Evolutionary conservation across 2,888 invertebrate species (phyloP), one percentile per base, ranked within the genome.

Genomic region (Opisthograptis luteolata): DNA sequence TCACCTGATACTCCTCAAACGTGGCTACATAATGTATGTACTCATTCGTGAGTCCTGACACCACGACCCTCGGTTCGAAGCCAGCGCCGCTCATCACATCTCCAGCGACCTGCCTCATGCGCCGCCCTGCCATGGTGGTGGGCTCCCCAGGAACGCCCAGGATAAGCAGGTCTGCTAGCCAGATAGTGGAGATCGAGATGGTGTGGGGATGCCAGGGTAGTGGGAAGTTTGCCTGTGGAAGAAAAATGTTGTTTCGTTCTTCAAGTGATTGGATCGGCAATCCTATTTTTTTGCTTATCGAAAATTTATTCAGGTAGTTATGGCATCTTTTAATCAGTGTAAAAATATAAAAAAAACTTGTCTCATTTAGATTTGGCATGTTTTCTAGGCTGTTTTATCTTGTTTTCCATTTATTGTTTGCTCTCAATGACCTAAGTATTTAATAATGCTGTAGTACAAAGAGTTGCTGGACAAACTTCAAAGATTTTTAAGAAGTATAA

Each of bases 131-230:
- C 97, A 97, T 97, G 0, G 97, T 97, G 40, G 96, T 96, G 68
- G 97, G 95, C 82, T 97, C 97, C 0, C 96, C 97, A 0, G 97
- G 96, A 0, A 96, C 94, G 0, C 94, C 95, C n/a, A 92, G 92
- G 15, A 95, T 80, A 1, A 92, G 92, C 14, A 95, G 83, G 51
- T 93, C 92, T 0, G 95, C 97, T 6, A 97, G 82, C 74, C 93
- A 81, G 0, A 95, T 87, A 1, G 97, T 75, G 61, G 96, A 95
- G 0, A 94, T 93, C 0, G 96, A 94, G 1, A 96, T 93, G 13
- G 95, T 92, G 43, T 87, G 87, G 0, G 97, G 95, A 66, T 96
- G 95, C 97, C 97, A 97, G 1, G 93, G 92, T 55, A 95, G 93
- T 0, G 97, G 97, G 47, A 92, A 87, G 35, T 84, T 78, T 0